These are phyloP conservation scores for Semibalanus balanoides DNA, from an alignment of 1,140 invertebrate genomes.

Conservation along the genomic window DNA sequence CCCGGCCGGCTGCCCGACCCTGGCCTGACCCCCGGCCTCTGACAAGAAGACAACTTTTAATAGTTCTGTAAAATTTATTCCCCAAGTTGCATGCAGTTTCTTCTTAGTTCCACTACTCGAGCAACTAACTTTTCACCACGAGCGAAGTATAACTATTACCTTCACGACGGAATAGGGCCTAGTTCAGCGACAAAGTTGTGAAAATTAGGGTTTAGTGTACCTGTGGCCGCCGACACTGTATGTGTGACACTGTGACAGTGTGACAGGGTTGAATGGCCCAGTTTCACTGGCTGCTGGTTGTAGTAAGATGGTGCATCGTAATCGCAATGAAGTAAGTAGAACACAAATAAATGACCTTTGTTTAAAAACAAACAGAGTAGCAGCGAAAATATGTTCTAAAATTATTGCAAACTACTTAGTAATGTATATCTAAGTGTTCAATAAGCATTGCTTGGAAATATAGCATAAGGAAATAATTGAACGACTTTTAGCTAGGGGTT, in stretches of 20 bases:
- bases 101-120: conserved; percentile 2
- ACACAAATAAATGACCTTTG: no score
- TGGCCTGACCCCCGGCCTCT: not conserved
- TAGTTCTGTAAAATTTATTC: conserved; percentile 3
- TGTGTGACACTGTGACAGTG: not conserved
- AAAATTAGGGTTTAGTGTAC: not conserved
- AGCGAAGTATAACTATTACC: not conserved
- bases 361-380: no score
- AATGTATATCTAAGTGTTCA: no score
- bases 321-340: no score
- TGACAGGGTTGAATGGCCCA: no score
- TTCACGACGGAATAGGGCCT: not conserved
- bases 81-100: not conserved
- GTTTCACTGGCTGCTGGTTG: not conserved
- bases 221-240: not conserved
- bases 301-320: not conserved
- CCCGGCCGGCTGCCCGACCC: no score
- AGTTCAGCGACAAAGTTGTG: not conserved
- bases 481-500: no score
- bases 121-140: not conserved
- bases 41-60: not conserved
- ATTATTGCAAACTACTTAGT: no score
- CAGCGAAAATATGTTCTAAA: no score
- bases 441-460: no score
- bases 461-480: no score